Base-by-base conservation (phyloP, 2,888 invertebrate genomes). In the Kryphioiulus occultus region DNA sequence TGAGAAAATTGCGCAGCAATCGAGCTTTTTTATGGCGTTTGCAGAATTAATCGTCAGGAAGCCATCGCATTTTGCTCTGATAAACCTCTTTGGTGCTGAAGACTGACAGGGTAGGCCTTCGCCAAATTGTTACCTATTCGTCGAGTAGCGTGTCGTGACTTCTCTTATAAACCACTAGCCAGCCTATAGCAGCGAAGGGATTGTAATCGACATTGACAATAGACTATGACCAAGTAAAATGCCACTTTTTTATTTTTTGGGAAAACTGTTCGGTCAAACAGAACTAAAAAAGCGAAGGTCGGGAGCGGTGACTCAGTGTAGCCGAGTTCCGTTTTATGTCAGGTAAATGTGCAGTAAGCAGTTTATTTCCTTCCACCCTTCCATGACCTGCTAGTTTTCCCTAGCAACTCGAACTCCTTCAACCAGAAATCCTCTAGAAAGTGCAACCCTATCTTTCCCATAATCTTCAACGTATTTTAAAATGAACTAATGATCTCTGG, bases 221-320 rank as follows among this genome's bases (percentile, higher is more conserved):
- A 35, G 84, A 84, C 84, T 84, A 84, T 84, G 84, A 84, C 84
- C 84, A 84, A 84, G 84, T 84, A 84, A 42, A 35, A 84, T 26
- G 68, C 12, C 32, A 84, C 84, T 35, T 84, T 35, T 84, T 68
- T 83, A 83, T 5, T 59, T 68, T 68, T 22, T 26, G 26, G 26
- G 22, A 68, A 68, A 86, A 44, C 86, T 86, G 53, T 86, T 86
- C 86, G 86, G 86, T 86, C 86, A 86, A 86, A 86, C 86, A 86
- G 86, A 86, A 86, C 86, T 47, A 44, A 42, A 44, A 86, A 84
- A 68, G 42, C 42, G 86, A 86, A 86, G 86, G 86, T 86, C 86
- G 86, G 35, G 84, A 84, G 84, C 44, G 32, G 86, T 86, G 86
- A 86, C 86, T 86, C 86, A 86, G 1, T 53, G 44, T 86, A 47